These are phyloP conservation scores for Melipona quadrifasciata DNA, from an alignment of 1,140 invertebrate genomes.

Conservation along the genomic window DNA sequence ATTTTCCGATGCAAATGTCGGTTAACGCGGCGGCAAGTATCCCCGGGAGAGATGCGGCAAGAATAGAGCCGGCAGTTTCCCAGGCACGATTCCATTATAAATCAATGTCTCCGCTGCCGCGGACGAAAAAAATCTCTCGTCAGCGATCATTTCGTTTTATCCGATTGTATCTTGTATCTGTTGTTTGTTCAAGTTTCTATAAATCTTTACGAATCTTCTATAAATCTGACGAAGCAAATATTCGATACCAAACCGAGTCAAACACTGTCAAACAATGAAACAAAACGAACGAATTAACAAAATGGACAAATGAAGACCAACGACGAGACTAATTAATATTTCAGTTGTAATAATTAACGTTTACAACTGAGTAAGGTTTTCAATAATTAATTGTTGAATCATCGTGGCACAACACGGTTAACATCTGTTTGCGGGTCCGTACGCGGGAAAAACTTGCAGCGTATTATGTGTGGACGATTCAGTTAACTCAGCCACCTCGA, in stretches of 20 bases:
- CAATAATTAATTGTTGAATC: too few relatives aligned
- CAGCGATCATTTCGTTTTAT: background rate
- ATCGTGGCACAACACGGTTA: background rate
- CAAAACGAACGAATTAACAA: background rate
- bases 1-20: constrained; percentile 54
- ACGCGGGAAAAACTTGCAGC: background rate
- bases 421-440: background rate
- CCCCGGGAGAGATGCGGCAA: constrained; percentile 8
- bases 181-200: background rate
- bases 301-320: background rate
- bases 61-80: constrained; percentile 23
- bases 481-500: background rate
- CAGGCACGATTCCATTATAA: constrained; percentile 22
- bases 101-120: constrained; percentile 24
- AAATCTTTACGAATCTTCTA: background rate
- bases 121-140: background rate
- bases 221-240: background rate
- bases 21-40: constrained; percentile 10
- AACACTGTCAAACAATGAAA: background rate
- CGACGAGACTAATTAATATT: background rate
- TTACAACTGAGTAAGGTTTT: too few relatives aligned
- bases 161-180: background rate
- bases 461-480: background rate
- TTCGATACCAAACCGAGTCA: background rate
- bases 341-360: background rate